A percentile compares a stretch with the other conserved stretches of the same genome.
These are phyloP conservation scores for Digitonthophagus gazella DNA, from an alignment of 2,888 invertebrate species.

Conservation along the genomic window DNA sequence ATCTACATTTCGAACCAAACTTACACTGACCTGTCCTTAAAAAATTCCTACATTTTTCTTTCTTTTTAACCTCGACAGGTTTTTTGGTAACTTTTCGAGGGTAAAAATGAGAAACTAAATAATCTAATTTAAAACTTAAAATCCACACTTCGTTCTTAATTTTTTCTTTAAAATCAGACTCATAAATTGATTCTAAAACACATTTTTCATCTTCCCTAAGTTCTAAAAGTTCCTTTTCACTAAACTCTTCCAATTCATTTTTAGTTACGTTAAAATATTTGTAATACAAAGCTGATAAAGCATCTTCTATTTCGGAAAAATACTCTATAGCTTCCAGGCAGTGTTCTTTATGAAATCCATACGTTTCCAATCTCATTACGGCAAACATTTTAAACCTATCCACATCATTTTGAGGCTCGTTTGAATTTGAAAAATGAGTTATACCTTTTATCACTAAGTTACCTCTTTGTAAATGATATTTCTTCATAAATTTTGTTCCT, in stretches of 20 bases:
- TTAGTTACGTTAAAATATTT: slow-evolving; percentile 60
- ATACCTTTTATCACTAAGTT: slow-evolving; percentile 72
- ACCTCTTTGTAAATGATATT: slow-evolving; percentile 76
- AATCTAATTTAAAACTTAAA: slow-evolving; percentile 65
- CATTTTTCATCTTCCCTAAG: slow-evolving; percentile 70
- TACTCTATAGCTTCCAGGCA: slow-evolving; percentile 71
- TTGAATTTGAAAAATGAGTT: slow-evolving; percentile 64
- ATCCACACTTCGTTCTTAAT: slow-evolving; percentile 70
- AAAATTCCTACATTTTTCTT: slow-evolving; percentile 64
- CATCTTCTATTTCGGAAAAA: slow-evolving; percentile 67
- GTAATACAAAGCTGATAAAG: slow-evolving; percentile 66
- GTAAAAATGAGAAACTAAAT: slow-evolving; percentile 55
- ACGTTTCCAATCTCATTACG: slow-evolving; percentile 69
- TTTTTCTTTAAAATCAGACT: slow-evolving; percentile 65
- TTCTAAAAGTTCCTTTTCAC: slow-evolving; percentile 59
- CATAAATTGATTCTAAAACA: slow-evolving; percentile 76
- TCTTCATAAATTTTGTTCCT: slow-evolving; percentile 64
- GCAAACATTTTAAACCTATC: slow-evolving; percentile 70
- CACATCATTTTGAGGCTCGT: slow-evolving; percentile 58
- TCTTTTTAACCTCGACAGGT: slow-evolving; percentile 43
- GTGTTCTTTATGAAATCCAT: slow-evolving; percentile 71
- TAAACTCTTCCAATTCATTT: slow-evolving; percentile 46
- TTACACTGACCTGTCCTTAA: slow-evolving; percentile 65
- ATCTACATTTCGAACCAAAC: slow-evolving; percentile 72
- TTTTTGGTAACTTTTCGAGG: slow-evolving; percentile 52